Evolutionary conservation across 1,140 invertebrate genomes (phyloP), one percentile per base, ranked within the genome.

Genomic region (Phymastichus coffea): DNA sequence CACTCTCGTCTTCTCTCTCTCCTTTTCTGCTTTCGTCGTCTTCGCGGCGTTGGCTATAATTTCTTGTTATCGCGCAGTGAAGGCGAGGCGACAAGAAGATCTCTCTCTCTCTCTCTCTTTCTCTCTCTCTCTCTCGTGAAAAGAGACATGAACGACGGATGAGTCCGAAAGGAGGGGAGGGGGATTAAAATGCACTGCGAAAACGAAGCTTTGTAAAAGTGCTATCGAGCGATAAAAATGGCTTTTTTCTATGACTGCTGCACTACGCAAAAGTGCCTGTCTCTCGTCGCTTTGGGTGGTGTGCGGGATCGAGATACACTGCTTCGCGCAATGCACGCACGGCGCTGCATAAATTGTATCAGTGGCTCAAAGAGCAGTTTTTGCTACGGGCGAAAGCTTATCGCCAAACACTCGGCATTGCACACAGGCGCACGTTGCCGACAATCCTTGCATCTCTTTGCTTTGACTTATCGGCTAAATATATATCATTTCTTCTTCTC

Each of bases 341-440:
- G n/a, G n/a, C n/a, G n/a, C n/a, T 30, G 25, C 26, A 60, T 47
- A 60, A 60, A 60, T 60, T 54, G 51, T 60, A 60, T 60, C 58
- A 56, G 51, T 35, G 44, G 14, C 43, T 65, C 66, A 67, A 70
- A 70, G 64, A 65, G 64, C 63, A 70, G 66, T 70, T 64, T 70
- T 68, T 68, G 66, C 61, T 66, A 60, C 47, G 53, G 46, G 56
- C 61, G n/a, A n/a, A n/a, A n/a, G 63, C 63, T 66, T 70, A 67
- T 67, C 66, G 53, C 51, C 47, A 44, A 49, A 55, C 30, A 25
- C 20, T 44, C 22, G 38, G 8, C 12, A 15, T 37, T n/a, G n/a
- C n/a, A n/a, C n/a, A n/a, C n/a, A n/a, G n/a, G n/a, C n/a, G n/a
- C n/a, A n/a, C n/a, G n/a, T n/a, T n/a, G n/a, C n/a, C n/a, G n/a